phyloP scores from a whole-genome alignment of 2,797 vertebrate genomes.

The Harpagifer antarcticus region DNA sequence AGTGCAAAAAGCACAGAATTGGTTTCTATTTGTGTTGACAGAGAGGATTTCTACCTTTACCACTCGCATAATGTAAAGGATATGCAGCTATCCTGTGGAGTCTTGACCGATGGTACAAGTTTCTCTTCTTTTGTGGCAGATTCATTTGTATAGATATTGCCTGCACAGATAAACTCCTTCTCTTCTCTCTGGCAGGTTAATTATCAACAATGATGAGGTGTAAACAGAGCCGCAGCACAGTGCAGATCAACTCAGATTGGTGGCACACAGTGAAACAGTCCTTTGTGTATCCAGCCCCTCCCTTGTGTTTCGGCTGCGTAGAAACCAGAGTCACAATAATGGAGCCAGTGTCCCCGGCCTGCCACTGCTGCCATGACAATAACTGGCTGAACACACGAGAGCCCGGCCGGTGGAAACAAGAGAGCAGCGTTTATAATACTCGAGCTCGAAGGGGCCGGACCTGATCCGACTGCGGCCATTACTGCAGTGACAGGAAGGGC shows the following conservation, averaged over 20 bases:
- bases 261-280: slow-evolving; percentile 55
- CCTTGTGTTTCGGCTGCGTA: slow-evolving; percentile 59
- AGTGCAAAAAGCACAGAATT: background rate
- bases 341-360: slow-evolving; percentile 75
- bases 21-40: slow-evolving; percentile 6
- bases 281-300: slow-evolving; percentile 72
- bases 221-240: slow-evolving; percentile 51
- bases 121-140: background rate
- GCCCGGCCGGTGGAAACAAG: slow-evolving; percentile 64
- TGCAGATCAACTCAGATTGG: slow-evolving; percentile 54
- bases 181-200: slow-evolving; percentile 23
- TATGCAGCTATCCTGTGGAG: background rate
- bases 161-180: slow-evolving; percentile 19
- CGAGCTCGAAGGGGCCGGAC: slow-evolving; percentile 16
- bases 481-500: slow-evolving; percentile 19
- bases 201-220: slow-evolving; percentile 32
- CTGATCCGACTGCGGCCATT: background rate
- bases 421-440: slow-evolving; percentile 60
- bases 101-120: background rate
- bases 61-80: background rate
- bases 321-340: slow-evolving; percentile 77
- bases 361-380: slow-evolving; percentile 79
- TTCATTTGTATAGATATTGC: background rate
- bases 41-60: background rate
- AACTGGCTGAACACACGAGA: slow-evolving; percentile 59